Conservation (phyloP, 2,888 invertebrate genomes). For the Eudemis profundana region DNA sequence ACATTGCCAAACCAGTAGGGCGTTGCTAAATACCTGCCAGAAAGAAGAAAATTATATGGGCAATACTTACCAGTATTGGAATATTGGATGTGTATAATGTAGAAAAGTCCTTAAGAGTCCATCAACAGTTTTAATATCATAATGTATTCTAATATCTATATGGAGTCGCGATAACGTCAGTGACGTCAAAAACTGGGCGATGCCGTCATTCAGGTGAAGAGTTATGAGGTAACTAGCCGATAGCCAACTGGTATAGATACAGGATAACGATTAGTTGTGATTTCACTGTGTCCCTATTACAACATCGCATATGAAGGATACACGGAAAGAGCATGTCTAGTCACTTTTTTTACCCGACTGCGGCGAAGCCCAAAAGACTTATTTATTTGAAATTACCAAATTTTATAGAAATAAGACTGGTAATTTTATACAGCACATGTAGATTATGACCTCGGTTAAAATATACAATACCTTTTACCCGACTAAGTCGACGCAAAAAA, state of each 20-base stretch:
- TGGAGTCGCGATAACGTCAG: slow-evolving; percentile 11
- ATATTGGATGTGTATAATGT: not conserved
- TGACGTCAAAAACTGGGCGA: slow-evolving; percentile 12
- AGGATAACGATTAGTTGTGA: not conserved
- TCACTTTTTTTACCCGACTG: too few species aligned
- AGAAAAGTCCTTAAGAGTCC: slow-evolving; percentile 10
- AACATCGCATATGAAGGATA: not conserved
- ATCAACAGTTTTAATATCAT: slow-evolving; percentile 15
- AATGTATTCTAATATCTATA: slow-evolving; percentile 15
- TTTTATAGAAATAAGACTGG: too few species aligned
- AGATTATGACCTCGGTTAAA: too few species aligned
- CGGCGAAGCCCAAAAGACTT: too few species aligned
- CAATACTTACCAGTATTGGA: too few species aligned
- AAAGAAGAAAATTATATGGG: too few species aligned
- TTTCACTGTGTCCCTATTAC: not conserved
- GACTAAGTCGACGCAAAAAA: too few species aligned
- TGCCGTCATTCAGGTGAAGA: slow-evolving; percentile 27
- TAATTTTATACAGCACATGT: too few species aligned
- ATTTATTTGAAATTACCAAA: too few species aligned
- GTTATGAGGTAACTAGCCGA: slow-evolving; percentile 2
- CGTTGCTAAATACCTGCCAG: too few species aligned
- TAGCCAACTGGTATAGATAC: not conserved
- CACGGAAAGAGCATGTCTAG: not conserved
- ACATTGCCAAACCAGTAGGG: too few species aligned
- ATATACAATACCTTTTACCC: too few species aligned